phyloP scores from a whole-genome alignment of 92 coral and sea anemone genomes.

The Parazoanthus atlanticus region DNA sequence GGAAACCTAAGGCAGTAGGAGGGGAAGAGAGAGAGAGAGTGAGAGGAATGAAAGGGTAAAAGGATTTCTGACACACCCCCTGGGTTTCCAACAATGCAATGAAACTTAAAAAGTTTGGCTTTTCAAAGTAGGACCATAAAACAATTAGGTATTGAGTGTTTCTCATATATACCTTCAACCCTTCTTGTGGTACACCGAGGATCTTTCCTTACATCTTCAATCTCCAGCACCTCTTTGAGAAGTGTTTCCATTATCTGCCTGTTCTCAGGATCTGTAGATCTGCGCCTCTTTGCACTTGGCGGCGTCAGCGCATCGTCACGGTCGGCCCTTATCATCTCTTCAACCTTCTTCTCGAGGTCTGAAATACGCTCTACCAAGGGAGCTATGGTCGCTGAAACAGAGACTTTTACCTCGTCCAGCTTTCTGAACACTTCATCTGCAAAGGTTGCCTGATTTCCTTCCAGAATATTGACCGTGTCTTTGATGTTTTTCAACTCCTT shows the following conservation, averaged over 20 bases:
- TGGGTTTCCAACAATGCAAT: too few relatives aligned
- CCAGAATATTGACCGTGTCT: background rate
- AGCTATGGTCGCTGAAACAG: conserved; percentile 27
- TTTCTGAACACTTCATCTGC: conserved; percentile 9
- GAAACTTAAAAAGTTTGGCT: too few relatives aligned
- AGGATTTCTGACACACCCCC: too few relatives aligned
- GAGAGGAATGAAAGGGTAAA: too few relatives aligned
- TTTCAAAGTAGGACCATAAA: too few relatives aligned
- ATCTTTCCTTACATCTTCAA: background rate
- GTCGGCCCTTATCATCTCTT: conserved; percentile 26
- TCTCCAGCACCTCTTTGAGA: background rate
- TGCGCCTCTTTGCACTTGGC: conserved; percentile 6
- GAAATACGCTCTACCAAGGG: conserved; percentile 11
- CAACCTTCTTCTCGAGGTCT: conserved; percentile 16
- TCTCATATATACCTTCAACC: background rate
- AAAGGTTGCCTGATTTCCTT: background rate
- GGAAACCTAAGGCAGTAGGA: too few relatives aligned
- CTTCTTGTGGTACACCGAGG: background rate
- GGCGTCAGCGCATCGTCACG: conserved; percentile 12
- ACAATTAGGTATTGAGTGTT: too few relatives aligned
- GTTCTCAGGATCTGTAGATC: background rate
- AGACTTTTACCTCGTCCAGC: conserved; percentile 6
- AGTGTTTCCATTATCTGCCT: background rate
- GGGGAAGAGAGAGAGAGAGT: too few relatives aligned
- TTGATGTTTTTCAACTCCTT: conserved; percentile 1